Evolutionary conservation across 2,888 invertebrate genomes (phyloP).

Genomic region (Rhaphigaster nebulosa): DNA sequence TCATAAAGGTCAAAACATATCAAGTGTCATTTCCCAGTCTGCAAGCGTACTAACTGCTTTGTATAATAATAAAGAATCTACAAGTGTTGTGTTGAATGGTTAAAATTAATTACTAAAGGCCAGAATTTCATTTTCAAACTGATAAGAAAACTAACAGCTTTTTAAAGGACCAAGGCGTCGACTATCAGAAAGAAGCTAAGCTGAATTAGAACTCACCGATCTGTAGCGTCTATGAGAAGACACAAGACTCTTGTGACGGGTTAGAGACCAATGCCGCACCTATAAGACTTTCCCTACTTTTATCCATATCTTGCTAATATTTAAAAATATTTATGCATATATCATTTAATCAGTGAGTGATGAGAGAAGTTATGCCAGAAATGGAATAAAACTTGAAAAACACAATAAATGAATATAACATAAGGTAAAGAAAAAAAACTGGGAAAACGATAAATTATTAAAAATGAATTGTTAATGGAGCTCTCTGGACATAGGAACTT

Average conservation of each 20-base stretch:
- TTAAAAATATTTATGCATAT: background rate
- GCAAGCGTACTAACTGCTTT: slow-evolving; percentile 34
- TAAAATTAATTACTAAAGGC: slow-evolving; percentile 50
- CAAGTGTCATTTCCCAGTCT: slow-evolving; percentile 23
- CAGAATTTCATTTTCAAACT: slow-evolving; percentile 55
- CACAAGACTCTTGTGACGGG: slow-evolving; percentile 72
- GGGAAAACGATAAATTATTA: background rate
- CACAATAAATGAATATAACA: background rate
- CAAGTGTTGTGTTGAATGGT: background rate
- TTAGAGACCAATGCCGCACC: slow-evolving; percentile 82
- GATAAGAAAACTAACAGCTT: slow-evolving; percentile 53
- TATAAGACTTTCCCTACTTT: slow-evolving; percentile 67
- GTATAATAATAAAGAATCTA: slow-evolving; percentile 38
- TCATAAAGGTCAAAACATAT: background rate
- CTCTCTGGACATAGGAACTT: background rate
- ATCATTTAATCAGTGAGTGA: background rate
- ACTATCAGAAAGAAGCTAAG: slow-evolving; percentile 30
- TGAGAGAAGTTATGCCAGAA: background rate
- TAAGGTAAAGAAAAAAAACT: background rate
- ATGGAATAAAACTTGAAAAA: background rate
- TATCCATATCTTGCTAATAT: slow-evolving; percentile 53
- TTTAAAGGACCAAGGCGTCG: slow-evolving; percentile 54
- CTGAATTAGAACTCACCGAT: slow-evolving; percentile 66
- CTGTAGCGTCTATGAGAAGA: slow-evolving; percentile 67
- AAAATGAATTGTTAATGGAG: background rate